Base-by-base conservation (phyloP, 2,888 invertebrate species). In the Tetrapedia diversipes region DNA sequence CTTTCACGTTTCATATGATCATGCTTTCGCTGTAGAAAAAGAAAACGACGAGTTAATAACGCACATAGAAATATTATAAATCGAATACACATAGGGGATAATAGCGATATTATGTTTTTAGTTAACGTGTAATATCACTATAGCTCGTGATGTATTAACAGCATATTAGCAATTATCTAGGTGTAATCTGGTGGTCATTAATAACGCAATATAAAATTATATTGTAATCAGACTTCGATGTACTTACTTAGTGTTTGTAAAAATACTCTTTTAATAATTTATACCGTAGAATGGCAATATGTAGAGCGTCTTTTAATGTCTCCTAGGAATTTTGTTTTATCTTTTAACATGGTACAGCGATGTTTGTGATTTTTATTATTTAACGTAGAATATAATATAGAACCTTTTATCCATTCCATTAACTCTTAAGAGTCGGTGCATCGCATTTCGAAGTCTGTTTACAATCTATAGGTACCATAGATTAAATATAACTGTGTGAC, bases 31-130 rank as follows among this genome's bases (percentile, higher is more conserved):
- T 71, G 72, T 82, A 82, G 82, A 59, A 39, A 61, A 29, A 64
- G 37, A 75, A 32, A 54, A 51, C 19, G 53, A 81, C 64, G 67
- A 69, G 60, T 79, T 37, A n/a, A 16, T 56, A 56, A 81, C 59
- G 71, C 76, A 74, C 77, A 75, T 83, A 83, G 73, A 71, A n/a
- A 51, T 60, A 83, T 80, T 78, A 83, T 80, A 83, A 79, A 60
- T 56, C 53, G 66, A 66, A 37, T 59, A 60, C 64, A 64, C 41
- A 53, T 70, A 66, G 80, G n/a, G 65, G 54, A 47, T 59, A 81
- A 81, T 72, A 78, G 63, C 51, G 41, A 41, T 63, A 75, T 68
- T 73, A 54, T 64, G 77, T 81, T 81, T 83, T 79, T 81, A 79
- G 81, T 75, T 83, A 49, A 77, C 75, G 41, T 68, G 79, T 81